Percentiles rank a stretch among this genome's conserved stretches.
phyloP scores from a whole-genome alignment of 2,797 vertebrate species.

The Ctenosaura bakeri region DNA sequence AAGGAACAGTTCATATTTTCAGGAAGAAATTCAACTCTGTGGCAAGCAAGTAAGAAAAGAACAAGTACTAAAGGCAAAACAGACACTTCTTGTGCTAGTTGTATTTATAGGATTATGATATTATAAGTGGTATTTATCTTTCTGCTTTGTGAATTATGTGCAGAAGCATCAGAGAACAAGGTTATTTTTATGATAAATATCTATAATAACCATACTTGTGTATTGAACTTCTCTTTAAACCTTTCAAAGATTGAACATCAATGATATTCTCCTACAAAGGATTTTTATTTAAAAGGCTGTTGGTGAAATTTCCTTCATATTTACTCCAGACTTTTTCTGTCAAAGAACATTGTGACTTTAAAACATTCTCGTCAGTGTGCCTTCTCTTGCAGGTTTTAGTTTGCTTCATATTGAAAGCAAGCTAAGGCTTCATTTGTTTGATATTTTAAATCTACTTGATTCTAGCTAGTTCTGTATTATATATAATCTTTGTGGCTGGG shows the following conservation, averaged over 20 bases:
- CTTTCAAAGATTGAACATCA: conserved; percentile 70
- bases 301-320: conserved; percentile 72
- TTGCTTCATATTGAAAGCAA: neutral
- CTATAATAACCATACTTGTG: conserved; percentile 71
- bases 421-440: neutral
- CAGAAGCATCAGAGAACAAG: conserved; percentile 70
- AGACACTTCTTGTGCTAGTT: conserved; percentile 16
- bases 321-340: conserved; percentile 67
- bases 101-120: conserved; percentile 20
- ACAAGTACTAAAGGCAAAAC: conserved; percentile 24
- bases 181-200: conserved; percentile 67
- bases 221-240: conserved; percentile 71
- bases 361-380: conserved; percentile 64
- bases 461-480: neutral
- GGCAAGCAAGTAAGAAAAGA: neutral
- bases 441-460: neutral
- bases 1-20: conserved; percentile 13
- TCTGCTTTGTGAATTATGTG: conserved; percentile 54
- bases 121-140: conserved; percentile 53
- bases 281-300: conserved; percentile 77
- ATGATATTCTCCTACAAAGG: conserved; percentile 57
- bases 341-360: conserved; percentile 60
- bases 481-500: neutral
- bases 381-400: neutral
- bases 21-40: neutral